A percentile compares a stretch with the other conserved stretches of the same genome.
These are phyloP conservation scores for Fragum whitleyi DNA, from an alignment of 2,888 invertebrate species.

Conservation along the genomic window DNA sequence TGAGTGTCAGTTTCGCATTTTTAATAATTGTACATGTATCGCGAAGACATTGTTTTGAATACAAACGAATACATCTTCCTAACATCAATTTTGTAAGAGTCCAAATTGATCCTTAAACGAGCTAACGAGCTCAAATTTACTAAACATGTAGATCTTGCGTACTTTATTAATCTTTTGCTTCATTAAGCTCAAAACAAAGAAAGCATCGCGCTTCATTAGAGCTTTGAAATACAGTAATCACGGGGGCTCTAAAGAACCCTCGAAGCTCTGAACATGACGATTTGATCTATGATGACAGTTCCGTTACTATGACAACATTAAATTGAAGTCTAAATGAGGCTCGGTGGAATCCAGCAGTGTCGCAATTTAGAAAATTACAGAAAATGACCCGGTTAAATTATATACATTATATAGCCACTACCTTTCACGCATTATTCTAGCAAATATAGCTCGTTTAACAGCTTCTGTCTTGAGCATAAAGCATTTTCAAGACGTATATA, in stretches of 20 bases:
- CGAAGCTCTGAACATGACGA: not conserved
- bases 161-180: not conserved
- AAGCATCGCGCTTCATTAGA: not conserved
- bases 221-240: not conserved
- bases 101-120: no score
- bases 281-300: conserved; percentile 11
- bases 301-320: conserved; percentile 9
- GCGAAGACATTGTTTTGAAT: no score
- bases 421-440: not conserved
- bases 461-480: no score
- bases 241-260: not conserved
- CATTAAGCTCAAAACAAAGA: conserved; percentile 1
- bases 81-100: no score
- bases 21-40: no score
- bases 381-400: conserved; percentile 18
- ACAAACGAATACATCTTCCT: no score
- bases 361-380: conserved; percentile 20
- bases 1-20: no score
- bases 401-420: conserved; percentile 17
- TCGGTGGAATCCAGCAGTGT: conserved; percentile 10
- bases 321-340: conserved; percentile 7
- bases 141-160: not conserved
- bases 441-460: no score
- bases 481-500: no score
- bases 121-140: no score